Base-by-base conservation (phyloP, 92 coral and sea anemone genomes). In the Epizoanthus fatuus region DNA sequence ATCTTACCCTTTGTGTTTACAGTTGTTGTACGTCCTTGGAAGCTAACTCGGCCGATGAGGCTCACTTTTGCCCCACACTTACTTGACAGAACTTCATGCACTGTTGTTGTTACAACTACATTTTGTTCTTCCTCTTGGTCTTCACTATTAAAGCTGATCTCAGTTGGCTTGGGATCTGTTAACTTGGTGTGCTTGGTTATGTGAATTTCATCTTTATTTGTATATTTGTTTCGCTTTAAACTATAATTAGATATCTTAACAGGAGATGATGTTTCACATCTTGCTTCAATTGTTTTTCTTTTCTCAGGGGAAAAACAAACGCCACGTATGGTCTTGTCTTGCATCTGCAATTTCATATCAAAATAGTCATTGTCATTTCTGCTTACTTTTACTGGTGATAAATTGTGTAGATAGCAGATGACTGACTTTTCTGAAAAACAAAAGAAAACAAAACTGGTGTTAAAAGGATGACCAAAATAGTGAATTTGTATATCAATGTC, bases 311-410 rank as follows among this genome's bases (percentile, higher is more conserved):
- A 69, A 86, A 78, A 86, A 75, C 86, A 77, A n/a, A 86, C 79
- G 37, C 62, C 86, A 44, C 86, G 66, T 16, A 75, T 49, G 35
- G 90, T 86, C 29, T 75, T 68, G 39, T 86, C 67, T 57, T 66
- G 52, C 60, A 56, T 69, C 59, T 86, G 90, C 25, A 79, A 54
- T n/a, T 69, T 86, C 32, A 79, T 42, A 81, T 86, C 90, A 45
- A 86, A 86, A 45, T 86, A 86, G 42, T 65, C 66, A 75, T 79
- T 86, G 9, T 67, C 63, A 63, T 67, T 72, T 81, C 73, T 69
- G 69, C 87, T 88, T 35, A 39, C 75, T 74, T 88, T 88, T 58
- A 88, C 39, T 42, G 75, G 81, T 42, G 87, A 88, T 63, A 88
- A 62, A 60, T 73, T 81, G 70, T 87, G 91, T 63, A 63, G n/a